Evolutionary conservation across 2,888 invertebrate genomes (phyloP), one percentile per base, ranked within the genome.

Genomic region (Pheosia tremula): DNA sequence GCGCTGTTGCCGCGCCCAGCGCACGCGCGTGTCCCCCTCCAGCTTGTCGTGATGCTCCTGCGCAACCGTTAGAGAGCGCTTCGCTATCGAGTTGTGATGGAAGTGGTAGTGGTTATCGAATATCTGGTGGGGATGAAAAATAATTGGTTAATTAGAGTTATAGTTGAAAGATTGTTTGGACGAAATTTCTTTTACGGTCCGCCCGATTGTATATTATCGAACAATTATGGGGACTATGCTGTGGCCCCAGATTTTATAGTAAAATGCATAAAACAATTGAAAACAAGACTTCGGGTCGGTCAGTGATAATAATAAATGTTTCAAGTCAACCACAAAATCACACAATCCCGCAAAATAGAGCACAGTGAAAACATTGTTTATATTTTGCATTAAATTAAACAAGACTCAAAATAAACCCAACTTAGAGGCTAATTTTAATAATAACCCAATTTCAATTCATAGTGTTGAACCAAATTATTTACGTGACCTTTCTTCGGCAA

Each of bases 71-170:
- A 95, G 81, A 9, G 98, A 98, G 78, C 98, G 94, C 89, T 97
- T 97, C 68, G 95, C 94, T 69, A 98, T 96, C 71, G 95, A 95
- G 79, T 95, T 95, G 90, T 98, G 98, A 77, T 96, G 95, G 87
- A 98, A 96, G 87, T 97, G 97, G 90, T 97, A 98, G 90, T 97
- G 96, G 86, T 97, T 96, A 78, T 96, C 96, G 87, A 98, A 96
- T 86, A 98, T 98, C 98, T 98, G 95, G 4, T 11, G 11, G 47
- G 9, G 47, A 47, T 5, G 43, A 43, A 47, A 11, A 45, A 11
- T 4, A 47, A 47, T 47, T 47, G 47, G 43, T 43, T 43, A 43
- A 8, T 43, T 43, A 9, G 8, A 8, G 4, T 24, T 24, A 24
- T 24, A 24, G 24, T 24, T 24, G 24, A 24, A 24, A 24, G 24